Base-by-base conservation (phyloP, 1,140 invertebrate species). In the Sitobion miscanthi region DNA sequence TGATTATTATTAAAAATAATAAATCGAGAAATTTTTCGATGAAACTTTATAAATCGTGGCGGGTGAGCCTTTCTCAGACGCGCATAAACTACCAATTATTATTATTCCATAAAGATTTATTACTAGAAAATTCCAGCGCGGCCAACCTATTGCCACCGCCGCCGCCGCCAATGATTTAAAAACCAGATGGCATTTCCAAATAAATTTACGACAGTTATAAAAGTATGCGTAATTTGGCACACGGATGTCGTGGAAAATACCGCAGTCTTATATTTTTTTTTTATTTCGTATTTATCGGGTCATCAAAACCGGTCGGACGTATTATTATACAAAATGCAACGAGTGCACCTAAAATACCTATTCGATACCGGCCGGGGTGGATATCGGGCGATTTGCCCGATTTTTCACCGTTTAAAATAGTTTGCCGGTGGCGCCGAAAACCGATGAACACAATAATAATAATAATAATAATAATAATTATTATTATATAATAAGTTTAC, bases 91-190 rank as follows among this genome's bases (percentile, higher is more conserved):
- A 77, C 62, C 62, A 77, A 77, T 77, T n/a, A 77, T 77, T 77
- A 77, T 77, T 77, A 77, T 77, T 77, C 62, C 62, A 77, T 77
- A n/a, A 77, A n/a, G 62, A 77, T 77, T 77, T 77, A 77, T 77
- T 77, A n/a, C 14, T n/a, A 77, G 62, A 77, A 77, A 77, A 77
- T 77, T 77, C n/a, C 62, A 14, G 14, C 62, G 14, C n/a, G 3
- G 14, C n/a, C 30, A 14, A 77, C n/a, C 30, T 77, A 77, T 77
- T 77, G 62, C 62, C 14, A 77, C 62, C 20, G 62, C 57, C 1
- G 62, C 57, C 1, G 57, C 4, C n/a, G 62, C 4, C n/a, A 14
- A 77, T 14, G 62, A 77, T 23, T 77, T 77, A 77, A 77, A 77
- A 77, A 77, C 62, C 62, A 77, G 62, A 77, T 77, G 62, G 62